Conservation (phyloP, 2,113 vertebrate genomes). For the Pungitius pungitius region DNA sequence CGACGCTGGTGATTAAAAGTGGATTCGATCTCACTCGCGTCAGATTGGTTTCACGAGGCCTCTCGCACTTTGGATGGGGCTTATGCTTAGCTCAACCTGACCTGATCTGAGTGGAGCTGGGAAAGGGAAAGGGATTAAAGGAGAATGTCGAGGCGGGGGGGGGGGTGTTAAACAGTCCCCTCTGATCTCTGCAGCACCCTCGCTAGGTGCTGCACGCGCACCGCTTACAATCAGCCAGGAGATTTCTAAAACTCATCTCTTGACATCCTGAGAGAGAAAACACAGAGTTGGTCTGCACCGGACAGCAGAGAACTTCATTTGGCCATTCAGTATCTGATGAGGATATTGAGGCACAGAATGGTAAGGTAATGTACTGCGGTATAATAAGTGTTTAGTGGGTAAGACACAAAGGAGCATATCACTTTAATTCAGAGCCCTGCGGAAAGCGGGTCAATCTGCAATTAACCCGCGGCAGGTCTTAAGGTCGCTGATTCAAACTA, state of each 20-base stretch:
- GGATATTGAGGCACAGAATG: conserved; percentile 2
- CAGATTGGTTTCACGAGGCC: conserved; percentile 56
- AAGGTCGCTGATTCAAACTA: conserved; percentile 41
- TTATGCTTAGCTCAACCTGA: conserved; percentile 52
- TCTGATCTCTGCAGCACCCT: conserved; percentile 45
- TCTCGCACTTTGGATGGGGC: conserved; percentile 45
- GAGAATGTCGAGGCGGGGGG: conserved; percentile 42
- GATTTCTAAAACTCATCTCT: conserved; percentile 7
- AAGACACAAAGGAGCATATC: conserved; percentile 44
- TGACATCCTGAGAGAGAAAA: background rate
- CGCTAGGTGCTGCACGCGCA: conserved; percentile 43
- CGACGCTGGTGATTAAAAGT: conserved; percentile 50
- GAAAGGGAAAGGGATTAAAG: conserved; percentile 56
- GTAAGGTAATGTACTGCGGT: conserved; percentile 21
- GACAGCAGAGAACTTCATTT: background rate
- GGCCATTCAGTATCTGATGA: background rate
- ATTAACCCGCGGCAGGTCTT: conserved; percentile 57
- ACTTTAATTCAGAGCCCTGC: conserved; percentile 58
- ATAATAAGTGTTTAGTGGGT: conserved; percentile 39
- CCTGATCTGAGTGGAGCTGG: conserved; percentile 54
- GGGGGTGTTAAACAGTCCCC: conserved; percentile 40
- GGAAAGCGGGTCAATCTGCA: conserved; percentile 70
- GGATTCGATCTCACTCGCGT: conserved; percentile 50
- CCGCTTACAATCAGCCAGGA: conserved; percentile 4
- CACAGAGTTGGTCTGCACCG: background rate